Evolutionary conservation across 2,888 invertebrate species (phyloP).

Genomic region (Agrotis segetum): DNA sequence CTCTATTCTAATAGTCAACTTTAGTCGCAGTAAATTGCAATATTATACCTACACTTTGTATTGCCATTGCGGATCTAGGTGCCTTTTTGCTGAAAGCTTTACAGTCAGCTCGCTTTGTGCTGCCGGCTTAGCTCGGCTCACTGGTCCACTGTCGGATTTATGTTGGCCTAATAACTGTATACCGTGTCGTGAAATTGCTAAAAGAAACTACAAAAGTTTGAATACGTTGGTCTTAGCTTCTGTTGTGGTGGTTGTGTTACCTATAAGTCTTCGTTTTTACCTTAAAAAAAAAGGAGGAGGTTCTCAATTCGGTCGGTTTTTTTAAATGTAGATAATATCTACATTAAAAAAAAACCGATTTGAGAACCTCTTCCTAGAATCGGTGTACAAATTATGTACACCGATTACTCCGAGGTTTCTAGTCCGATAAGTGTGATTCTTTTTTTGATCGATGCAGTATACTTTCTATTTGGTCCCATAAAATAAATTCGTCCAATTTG

Average conservation of each 20-base stretch:
- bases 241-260: background rate
- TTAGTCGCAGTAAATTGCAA: constrained; percentile 5
- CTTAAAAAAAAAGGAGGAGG: too few species aligned
- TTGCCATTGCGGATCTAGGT: background rate
- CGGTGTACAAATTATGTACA: too few species aligned
- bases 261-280: too few species aligned
- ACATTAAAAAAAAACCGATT: too few species aligned
- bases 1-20: background rate
- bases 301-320: too few species aligned
- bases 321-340: too few species aligned
- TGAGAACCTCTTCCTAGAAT: too few species aligned
- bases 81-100: constrained; percentile 38
- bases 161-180: background rate
- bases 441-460: too few species aligned
- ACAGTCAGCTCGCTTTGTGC: constrained; percentile 9
- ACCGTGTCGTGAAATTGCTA: constrained; percentile 7
- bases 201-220: background rate
- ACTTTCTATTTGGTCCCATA: too few species aligned
- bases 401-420: too few species aligned
- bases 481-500: too few species aligned
- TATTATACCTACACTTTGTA: background rate
- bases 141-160: background rate
- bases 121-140: constrained; percentile 27
- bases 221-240: constrained; percentile 6
- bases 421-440: too few species aligned